phyloP scores from a whole-genome alignment of 1,140 invertebrate genomes.

The Acromyrmex heyeri region DNA sequence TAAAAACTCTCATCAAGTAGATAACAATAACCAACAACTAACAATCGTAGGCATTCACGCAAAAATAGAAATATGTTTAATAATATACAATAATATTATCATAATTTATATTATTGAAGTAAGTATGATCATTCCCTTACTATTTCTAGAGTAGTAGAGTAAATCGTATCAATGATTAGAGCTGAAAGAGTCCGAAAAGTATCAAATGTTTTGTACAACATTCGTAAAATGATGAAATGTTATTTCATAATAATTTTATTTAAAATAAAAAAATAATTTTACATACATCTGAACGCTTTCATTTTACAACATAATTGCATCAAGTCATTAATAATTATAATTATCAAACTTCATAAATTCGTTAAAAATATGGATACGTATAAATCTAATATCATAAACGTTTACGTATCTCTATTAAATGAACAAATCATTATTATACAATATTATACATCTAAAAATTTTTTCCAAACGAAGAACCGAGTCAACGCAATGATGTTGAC shows the following conservation, averaged over 20 bases:
- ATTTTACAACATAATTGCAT: slow-evolving; percentile 43
- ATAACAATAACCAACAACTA: slow-evolving; percentile 87
- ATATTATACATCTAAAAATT: slow-evolving; percentile 47
- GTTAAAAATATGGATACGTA: slow-evolving; percentile 41
- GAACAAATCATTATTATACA: slow-evolving; percentile 34
- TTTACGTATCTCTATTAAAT: slow-evolving; percentile 27
- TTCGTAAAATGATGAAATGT: slow-evolving; percentile 11
- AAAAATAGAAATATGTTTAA: slow-evolving; percentile 84
- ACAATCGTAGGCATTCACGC: slow-evolving; percentile 85
- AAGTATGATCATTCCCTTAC: slow-evolving; percentile 80
- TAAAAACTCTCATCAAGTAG: slow-evolving; percentile 85
- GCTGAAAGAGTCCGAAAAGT: slow-evolving; percentile 75
- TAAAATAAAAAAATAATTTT: slow-evolving; percentile 55
- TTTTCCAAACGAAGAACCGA: slow-evolving; percentile 34
- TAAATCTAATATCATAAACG: slow-evolving; percentile 38
- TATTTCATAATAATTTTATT: slow-evolving; percentile 41
- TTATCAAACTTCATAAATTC: slow-evolving; percentile 43
- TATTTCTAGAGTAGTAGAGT: slow-evolving; percentile 77
- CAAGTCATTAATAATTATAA: slow-evolving; percentile 2
- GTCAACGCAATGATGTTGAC: slow-evolving; percentile 37
- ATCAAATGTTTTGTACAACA: slow-evolving; percentile 54
- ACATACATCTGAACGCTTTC: slow-evolving; percentile 19
- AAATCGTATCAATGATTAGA: slow-evolving; percentile 73
- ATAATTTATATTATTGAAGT: slow-evolving; percentile 82
- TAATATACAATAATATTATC: slow-evolving; percentile 81